Evolutionary conservation across 2,888 invertebrate genomes (phyloP), one percentile per base, ranked within the genome.

Genomic region (Ypsolopha scabrella): DNA sequence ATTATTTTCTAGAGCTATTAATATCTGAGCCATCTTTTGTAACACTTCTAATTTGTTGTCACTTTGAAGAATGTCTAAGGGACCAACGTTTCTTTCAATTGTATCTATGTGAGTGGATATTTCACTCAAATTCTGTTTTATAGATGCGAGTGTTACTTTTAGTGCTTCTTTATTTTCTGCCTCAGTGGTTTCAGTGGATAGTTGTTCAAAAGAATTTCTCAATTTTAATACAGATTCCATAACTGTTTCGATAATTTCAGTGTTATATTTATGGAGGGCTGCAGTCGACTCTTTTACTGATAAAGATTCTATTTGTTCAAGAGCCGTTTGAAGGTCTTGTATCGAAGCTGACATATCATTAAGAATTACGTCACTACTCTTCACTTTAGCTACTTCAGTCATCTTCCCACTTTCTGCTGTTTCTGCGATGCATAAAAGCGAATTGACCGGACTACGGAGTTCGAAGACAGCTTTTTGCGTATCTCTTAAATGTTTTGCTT

Each of bases 161-260:
- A 89, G 63, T 4, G 72, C 61, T 9, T 53, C 39, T 56, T 68
- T 63, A 48, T 78, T 69, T 55, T 69, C 66, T 47, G 68, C 69
- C 7, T 54, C 65, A 56, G 61, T 70, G 4, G 65, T 64, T 56
- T 79, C 75, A 4, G 54, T 61, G 2, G 80, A 77, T 10, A 86
- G 55, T 56, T 72, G 65, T 61, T 91, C 90, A 56, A 92, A 75
- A 0, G 88, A 88, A 62, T 80, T 88, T 55, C 89, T 83, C 6
- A 92, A 69, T 65, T 91, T 90, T 51, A 89, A 77, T n/a, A 91
- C 79, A 0, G 91, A 89, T 11, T 89, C 87, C 59, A 89, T 88
- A 0, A 92, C 88, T 51, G 88, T 87, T 63, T 92, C 91, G 52
- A 92, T 83, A 37, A 91, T 83, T 52, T 90, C 88, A 53, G 90